Conservation (phyloP, 2,797 vertebrate species). For the Hippocampus kuda region DNA sequence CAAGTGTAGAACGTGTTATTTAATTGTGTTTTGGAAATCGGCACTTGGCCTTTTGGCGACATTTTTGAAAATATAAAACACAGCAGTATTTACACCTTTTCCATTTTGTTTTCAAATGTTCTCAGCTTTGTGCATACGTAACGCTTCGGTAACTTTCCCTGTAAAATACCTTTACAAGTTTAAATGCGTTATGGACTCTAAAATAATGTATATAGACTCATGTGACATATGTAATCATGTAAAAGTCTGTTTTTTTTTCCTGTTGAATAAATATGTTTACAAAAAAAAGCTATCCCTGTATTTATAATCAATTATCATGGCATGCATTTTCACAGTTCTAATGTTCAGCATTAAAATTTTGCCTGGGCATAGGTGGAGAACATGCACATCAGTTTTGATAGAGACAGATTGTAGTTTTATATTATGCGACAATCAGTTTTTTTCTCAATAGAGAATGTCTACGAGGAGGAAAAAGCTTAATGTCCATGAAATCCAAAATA, state of each 20-base stretch:
- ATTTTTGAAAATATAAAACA: background rate
- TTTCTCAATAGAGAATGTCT: no score
- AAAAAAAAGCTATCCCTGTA: background rate
- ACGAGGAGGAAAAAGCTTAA: no score
- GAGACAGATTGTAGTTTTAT: no score
- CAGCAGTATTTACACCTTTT: background rate
- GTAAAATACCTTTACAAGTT: background rate
- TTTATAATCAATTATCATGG: background rate
- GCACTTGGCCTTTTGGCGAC: background rate
- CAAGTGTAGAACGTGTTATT: background rate
- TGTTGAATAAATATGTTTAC: background rate
- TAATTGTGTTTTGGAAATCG: background rate
- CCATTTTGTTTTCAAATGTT: background rate
- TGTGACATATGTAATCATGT: background rate
- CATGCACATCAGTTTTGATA: no score
- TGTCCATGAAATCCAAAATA: no score
- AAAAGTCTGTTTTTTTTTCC: background rate
- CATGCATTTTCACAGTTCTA: background rate
- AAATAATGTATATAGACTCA: background rate
- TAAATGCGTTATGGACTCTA: background rate
- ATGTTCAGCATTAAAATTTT: no score
- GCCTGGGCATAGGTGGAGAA: no score
- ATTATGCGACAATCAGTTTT: no score
- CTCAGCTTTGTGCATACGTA: constrained; percentile 6
- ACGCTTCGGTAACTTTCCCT: constrained; percentile 42